Evolutionary conservation across 2,888 invertebrate species (phyloP).

Genomic region (Teleogryllus oceanicus): DNA sequence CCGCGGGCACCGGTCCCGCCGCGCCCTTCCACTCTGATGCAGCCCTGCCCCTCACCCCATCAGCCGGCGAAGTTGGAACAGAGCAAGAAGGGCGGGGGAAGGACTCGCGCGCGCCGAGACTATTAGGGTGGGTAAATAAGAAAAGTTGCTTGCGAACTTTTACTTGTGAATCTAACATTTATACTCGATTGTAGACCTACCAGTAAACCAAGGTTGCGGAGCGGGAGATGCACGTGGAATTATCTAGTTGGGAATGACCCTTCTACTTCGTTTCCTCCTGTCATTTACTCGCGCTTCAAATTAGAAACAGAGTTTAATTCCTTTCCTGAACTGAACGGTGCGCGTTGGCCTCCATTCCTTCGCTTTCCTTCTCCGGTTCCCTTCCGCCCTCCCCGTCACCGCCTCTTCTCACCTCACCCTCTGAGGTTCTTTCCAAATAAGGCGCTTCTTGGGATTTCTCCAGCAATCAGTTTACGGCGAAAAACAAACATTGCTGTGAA

Average conservation of each 20-base stretch:
- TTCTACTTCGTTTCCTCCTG: constrained; percentile 18
- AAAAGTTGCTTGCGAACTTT: background rate
- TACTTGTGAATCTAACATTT: background rate
- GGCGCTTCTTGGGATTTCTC: too few species aligned
- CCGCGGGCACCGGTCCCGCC: too few species aligned
- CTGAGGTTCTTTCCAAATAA: too few species aligned
- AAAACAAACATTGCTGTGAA: too few species aligned
- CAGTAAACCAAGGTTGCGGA: background rate
- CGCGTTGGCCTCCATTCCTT: background rate
- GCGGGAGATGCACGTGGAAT: background rate
- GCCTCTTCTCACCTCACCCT: too few species aligned
- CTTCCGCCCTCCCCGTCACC: too few species aligned
- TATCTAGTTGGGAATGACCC: constrained; percentile 7
- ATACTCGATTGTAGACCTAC: constrained; percentile 4
- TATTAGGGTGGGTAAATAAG: constrained; percentile 3
- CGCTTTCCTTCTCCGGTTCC: background rate
- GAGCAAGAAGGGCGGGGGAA: background rate
- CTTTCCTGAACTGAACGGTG: background rate
- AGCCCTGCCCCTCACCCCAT: background rate
- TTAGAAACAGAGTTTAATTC: background rate
- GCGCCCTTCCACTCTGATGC: background rate
- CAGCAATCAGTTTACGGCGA: too few species aligned
- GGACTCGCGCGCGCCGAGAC: background rate
- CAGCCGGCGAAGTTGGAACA: background rate
- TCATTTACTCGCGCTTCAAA: constrained; percentile 7